Percentiles rank a stretch among this genome's conserved stretches.
Evolutionary conservation across 1,140 invertebrate species (phyloP).

Genomic region (Temnothorax longispinosus): DNA sequence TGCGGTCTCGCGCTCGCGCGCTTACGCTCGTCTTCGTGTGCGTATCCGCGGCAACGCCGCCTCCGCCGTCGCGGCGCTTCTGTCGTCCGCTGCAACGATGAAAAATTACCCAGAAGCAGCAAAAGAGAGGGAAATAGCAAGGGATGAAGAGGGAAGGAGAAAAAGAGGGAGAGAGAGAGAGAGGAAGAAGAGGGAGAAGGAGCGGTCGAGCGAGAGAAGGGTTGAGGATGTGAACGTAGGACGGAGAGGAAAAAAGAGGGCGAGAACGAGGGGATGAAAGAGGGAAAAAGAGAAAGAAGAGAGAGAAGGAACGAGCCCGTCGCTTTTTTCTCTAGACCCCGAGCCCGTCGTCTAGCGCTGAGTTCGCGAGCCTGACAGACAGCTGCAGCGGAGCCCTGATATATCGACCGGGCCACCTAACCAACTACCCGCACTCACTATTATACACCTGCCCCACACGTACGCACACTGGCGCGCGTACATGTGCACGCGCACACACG

Average conservation of each 20-base stretch:
- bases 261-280: constrained; percentile 20
- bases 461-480: constrained; percentile 24
- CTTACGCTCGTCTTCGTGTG: constrained; percentile 47
- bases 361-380: constrained; percentile 83
- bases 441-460: constrained; percentile 76
- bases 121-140: constrained; percentile 71
- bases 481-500: constrained; percentile 37
- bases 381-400: constrained; percentile 85
- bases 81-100: constrained; percentile 83
- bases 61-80: constrained; percentile 78
- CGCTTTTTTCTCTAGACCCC: constrained; percentile 80
- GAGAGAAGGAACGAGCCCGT: constrained; percentile 65
- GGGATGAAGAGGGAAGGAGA: background rate
- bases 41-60: constrained; percentile 73
- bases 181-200: constrained; percentile 23
- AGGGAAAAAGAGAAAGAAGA: constrained; percentile 40
- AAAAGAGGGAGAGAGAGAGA: background rate
- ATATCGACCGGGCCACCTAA: constrained; percentile 83
- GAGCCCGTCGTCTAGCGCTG: constrained; percentile 81
- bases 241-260: background rate
- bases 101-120: constrained; percentile 84
- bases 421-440: constrained; percentile 77
- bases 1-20: constrained; percentile 8
- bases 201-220: constrained; percentile 67
- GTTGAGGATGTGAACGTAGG: background rate